Evolutionary conservation across 2,797 vertebrate genomes (phyloP), one percentile per base, ranked within the genome.

Genomic region (Artibeus jamaicensis): DNA sequence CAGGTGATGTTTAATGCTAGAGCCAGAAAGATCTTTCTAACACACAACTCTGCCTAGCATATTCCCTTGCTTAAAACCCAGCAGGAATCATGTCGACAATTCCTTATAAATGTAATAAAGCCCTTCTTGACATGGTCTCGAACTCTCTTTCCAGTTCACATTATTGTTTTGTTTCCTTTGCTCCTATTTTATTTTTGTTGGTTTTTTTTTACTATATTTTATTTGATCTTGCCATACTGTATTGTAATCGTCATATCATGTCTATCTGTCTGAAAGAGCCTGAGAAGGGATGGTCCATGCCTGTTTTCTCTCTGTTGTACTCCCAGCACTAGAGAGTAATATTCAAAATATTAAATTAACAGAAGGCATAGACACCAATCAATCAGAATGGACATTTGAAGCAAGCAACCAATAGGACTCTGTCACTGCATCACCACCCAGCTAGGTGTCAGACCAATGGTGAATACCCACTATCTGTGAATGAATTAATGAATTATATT

Each of bases 141-240:
- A n/a, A 9, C 24, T 57, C 0, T 71, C 11, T 42, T n/a, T 85
- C 22, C 62, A 57, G 71, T 46, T 89, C 21, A 46, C 8, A 2
- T 9, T 70, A 5, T 22, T 88, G 21, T 82, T 67, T 55, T 50
- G 12, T 78, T 91, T 86, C 87, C n/a, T 96, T 96, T 93, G 55
- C 16, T 82, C 4, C 24, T 81, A 34, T 81, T 81, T 50, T 22
- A 65, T 42, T 79, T 81, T 57, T 37, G 15, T 46, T 84, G 8
- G 3, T 81, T 29, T 62, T 95, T 83, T 42, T 48, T 89, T 73
- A 73, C 39, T 48, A 44, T 5, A 42, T 44, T 73, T 0, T 53
- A n/a, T 71, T 94, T 79, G 24, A 62, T 81, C 83, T 95, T 91
- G 12, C 26, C 26, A 19, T 68, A n/a, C 11, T 67, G 37, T 53